phyloP scores from a whole-genome alignment of 2,113 vertebrate species.

The Leptodactylus fuscus region DNA sequence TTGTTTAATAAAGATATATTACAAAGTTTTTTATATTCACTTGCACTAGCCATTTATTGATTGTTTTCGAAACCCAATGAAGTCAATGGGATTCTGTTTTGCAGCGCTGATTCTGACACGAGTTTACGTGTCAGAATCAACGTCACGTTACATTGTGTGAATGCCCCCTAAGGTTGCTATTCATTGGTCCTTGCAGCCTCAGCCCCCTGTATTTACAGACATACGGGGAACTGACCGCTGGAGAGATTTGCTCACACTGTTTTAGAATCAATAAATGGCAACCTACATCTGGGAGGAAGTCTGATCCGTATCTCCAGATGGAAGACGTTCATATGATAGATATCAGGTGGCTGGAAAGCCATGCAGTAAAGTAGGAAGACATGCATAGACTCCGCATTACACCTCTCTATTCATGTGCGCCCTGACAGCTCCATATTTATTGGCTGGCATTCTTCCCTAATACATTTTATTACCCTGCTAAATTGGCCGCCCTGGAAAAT shows the following conservation, averaged over 20 bases:
- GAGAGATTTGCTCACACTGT: background rate
- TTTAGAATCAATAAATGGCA: constrained; percentile 42
- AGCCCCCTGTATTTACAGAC: background rate
- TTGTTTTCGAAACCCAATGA: too few species aligned
- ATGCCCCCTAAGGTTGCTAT: too few species aligned
- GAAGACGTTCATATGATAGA: constrained; percentile 14
- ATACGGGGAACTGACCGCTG: background rate
- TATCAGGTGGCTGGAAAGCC: constrained; percentile 10
- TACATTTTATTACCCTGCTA: background rate
- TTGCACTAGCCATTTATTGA: too few species aligned
- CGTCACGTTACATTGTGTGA: too few species aligned
- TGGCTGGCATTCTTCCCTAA: background rate
- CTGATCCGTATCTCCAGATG: constrained; percentile 12
- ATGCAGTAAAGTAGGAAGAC: background rate
- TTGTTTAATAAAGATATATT: too few species aligned
- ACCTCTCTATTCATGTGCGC: background rate
- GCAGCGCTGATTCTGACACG: too few species aligned
- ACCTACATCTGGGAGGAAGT: constrained; percentile 19
- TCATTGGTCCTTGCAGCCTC: background rate
- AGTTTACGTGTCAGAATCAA: too few species aligned
- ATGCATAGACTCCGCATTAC: background rate
- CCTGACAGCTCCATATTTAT: constrained; percentile 8
- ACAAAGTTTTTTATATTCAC: too few species aligned
- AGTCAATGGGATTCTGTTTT: too few species aligned
- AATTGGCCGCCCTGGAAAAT: background rate